Conservation (phyloP, 2,888 invertebrate species). For the Aspidiotus destructor region DNA sequence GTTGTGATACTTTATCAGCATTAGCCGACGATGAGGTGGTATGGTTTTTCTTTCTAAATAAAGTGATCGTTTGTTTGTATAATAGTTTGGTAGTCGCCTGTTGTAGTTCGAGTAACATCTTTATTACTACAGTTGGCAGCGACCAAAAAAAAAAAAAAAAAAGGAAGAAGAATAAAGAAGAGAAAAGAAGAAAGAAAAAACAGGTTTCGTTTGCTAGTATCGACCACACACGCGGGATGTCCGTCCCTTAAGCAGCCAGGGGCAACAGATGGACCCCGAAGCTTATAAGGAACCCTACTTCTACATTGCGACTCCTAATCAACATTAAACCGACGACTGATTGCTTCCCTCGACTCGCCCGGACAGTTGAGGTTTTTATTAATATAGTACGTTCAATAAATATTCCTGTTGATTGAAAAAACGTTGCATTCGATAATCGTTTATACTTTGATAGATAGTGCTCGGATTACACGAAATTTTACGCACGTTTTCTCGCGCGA, state of each 20-base stretch:
- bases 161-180: neutral
- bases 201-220: conserved; percentile 26
- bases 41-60: conserved; percentile 29
- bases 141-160: conserved; percentile 22
- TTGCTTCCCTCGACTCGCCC: conserved; percentile 15
- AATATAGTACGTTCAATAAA: conserved; percentile 11
- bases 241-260: conserved; percentile 27
- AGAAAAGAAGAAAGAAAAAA: conserved; percentile 15
- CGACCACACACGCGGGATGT: conserved; percentile 32
- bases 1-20: conserved; percentile 30
- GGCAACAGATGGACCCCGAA: conserved; percentile 30
- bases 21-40: conserved; percentile 27
- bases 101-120: conserved; percentile 30
- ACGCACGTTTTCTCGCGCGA: neutral
- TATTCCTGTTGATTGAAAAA: conserved; percentile 6
- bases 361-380: neutral
- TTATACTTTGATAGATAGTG: neutral
- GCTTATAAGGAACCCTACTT: conserved; percentile 26
- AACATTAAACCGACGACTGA: conserved; percentile 25
- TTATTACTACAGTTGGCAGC: conserved; percentile 33
- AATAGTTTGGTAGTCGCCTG: conserved; percentile 32
- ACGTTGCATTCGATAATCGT: conserved; percentile 1
- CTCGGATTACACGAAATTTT: neutral
- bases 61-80: conserved; percentile 33
- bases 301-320: conserved; percentile 25